These are phyloP conservation scores for Crioceris asparagi DNA, from an alignment of 2,888 invertebrate species.

Conservation along the genomic window DNA sequence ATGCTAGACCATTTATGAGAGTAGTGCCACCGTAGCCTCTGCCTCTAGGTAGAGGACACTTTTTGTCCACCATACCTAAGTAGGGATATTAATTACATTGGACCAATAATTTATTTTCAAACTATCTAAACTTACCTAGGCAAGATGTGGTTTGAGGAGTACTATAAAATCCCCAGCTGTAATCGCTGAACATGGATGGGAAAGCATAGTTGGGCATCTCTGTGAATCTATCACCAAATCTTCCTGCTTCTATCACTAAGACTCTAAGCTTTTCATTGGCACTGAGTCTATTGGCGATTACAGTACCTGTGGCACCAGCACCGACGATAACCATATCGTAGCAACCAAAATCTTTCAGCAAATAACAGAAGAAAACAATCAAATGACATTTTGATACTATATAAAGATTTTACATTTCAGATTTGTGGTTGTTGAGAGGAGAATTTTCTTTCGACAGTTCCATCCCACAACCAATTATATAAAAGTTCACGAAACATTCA, in stretches of 20 bases:
- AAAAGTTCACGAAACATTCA: too few relatives aligned
- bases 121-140: conserved; percentile 33
- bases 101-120: not conserved
- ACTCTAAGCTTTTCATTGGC: not conserved
- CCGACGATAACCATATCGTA: not conserved
- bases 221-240: conserved; percentile 5
- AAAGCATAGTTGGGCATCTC: conserved; percentile 4
- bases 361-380: too few relatives aligned
- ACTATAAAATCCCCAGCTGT: conserved; percentile 62
- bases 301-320: not conserved
- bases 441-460: too few relatives aligned
- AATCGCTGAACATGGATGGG: conserved; percentile 21
- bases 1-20: conserved; percentile 41
- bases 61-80: conserved; percentile 22
- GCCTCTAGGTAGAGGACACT: conserved; percentile 36
- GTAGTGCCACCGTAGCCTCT: conserved; percentile 43
- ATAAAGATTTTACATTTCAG: too few relatives aligned
- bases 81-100: not conserved
- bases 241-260: not conserved
- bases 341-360: not conserved
- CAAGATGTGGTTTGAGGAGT: conserved; percentile 54
- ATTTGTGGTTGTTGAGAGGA: too few relatives aligned
- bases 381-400: too few relatives aligned
- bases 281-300: not conserved
- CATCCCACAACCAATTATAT: too few relatives aligned